A percentile compares a stretch with the other conserved stretches of the same genome.
Conservation (phyloP, 2,113 vertebrate species). For the Lagopus muta region DNA sequence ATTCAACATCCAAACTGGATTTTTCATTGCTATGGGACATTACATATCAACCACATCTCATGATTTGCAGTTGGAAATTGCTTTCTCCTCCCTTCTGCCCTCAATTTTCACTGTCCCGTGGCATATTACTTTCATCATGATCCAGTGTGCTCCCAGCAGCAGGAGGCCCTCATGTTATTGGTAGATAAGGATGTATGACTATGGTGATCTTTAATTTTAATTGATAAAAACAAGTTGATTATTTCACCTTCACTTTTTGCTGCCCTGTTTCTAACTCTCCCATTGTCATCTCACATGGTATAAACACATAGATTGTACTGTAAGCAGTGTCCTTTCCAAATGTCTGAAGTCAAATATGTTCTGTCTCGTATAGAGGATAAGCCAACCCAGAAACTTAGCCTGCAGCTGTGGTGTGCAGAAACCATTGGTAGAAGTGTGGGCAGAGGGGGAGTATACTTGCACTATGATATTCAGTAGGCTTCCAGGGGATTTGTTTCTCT, state of each 20-base stretch:
- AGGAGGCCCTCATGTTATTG: not conserved
- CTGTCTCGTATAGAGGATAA: not conserved
- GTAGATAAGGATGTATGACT: not conserved
- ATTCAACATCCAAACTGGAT: not conserved
- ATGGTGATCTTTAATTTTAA: not conserved
- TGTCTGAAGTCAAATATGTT: not conserved
- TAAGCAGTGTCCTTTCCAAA: not conserved
- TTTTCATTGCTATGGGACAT: not conserved
- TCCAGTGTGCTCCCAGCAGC: not conserved
- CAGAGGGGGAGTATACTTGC: not conserved
- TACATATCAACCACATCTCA: not conserved
- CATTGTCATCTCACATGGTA: not conserved
- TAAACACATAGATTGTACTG: not conserved
- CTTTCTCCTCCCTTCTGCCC: not conserved
- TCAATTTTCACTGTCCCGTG: accelerated
- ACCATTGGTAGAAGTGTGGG: not conserved
- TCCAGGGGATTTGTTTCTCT: not conserved
- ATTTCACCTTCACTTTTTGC: not conserved
- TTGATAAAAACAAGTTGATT: not conserved
- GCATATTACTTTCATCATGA: not conserved
- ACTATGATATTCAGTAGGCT: not conserved
- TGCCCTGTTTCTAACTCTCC: not conserved
- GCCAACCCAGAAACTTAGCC: not conserved
- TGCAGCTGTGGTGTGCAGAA: accelerated
- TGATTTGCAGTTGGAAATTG: not conserved